These are phyloP conservation scores for Mallotus villosus DNA, from an alignment of 2,797 vertebrate species.

Conservation along the genomic window DNA sequence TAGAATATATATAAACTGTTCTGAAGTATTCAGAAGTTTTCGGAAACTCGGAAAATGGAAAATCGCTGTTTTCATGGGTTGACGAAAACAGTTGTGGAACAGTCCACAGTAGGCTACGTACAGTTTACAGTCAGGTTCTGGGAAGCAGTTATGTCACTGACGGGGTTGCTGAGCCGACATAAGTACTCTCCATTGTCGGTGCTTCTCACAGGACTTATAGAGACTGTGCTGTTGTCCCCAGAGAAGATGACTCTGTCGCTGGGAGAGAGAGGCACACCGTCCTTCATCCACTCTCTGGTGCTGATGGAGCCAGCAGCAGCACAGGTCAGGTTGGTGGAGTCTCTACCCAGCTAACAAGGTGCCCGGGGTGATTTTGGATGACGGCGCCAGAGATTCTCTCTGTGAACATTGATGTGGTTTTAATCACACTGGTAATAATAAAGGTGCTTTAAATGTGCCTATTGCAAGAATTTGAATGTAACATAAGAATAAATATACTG, in stretches of 20 bases:
- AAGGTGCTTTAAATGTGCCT: neutral
- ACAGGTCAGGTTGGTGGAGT: conserved; percentile 64
- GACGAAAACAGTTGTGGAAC: neutral
- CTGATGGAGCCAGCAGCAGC: conserved; percentile 56
- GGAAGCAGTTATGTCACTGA: conserved; percentile 51
- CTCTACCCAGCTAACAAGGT: conserved; percentile 57
- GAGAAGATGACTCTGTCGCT: conserved; percentile 51
- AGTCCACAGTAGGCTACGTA: conserved; percentile 41
- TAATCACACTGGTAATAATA: neutral
- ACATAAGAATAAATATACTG: neutral
- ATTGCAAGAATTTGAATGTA: neutral
- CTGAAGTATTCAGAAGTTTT: neutral
- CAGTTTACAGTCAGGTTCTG: conserved; percentile 65
- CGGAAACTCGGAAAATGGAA: neutral
- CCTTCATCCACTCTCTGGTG: conserved; percentile 60
- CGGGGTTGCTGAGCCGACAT: conserved; percentile 66
- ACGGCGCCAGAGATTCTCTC: conserved; percentile 46
- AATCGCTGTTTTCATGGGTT: neutral
- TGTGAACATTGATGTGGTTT: conserved; percentile 19
- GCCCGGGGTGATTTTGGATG: conserved; percentile 48
- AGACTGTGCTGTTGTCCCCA: conserved; percentile 44
- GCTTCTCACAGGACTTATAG: conserved; percentile 53
- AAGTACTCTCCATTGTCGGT: conserved; percentile 53
- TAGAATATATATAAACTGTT: neutral
- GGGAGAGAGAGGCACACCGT: conserved; percentile 36